Conservation (phyloP, 2,113 vertebrate genomes). For the Pedetes capensis region DNA sequence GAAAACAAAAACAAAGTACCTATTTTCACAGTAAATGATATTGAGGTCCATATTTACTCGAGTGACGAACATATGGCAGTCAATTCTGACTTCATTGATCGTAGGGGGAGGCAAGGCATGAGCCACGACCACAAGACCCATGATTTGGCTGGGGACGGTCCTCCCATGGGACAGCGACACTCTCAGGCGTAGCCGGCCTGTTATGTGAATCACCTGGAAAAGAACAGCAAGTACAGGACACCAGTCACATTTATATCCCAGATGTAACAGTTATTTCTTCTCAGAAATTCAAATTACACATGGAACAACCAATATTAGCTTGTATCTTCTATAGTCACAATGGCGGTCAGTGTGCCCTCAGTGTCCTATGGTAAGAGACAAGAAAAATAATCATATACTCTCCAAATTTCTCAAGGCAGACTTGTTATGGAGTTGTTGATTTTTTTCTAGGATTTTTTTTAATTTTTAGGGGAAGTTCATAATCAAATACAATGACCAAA, state of each 20-base stretch:
- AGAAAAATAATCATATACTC: constrained; percentile 57
- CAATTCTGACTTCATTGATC: constrained; percentile 99
- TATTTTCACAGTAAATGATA: constrained; percentile 99
- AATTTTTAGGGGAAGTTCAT: neutral
- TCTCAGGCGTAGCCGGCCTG: constrained; percentile 94
- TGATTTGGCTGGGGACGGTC: constrained; percentile 95
- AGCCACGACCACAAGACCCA: constrained; percentile 98
- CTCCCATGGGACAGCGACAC: constrained; percentile 94
- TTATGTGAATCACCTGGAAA: constrained; percentile 97
- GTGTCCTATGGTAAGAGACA: constrained; percentile 67
- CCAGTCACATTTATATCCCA: constrained; percentile 68
- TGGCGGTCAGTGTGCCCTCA: constrained; percentile 48
- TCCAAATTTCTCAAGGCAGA: constrained; percentile 56
- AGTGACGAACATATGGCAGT: constrained; percentile 99
- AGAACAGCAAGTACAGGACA: constrained; percentile 74
- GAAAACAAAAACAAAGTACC: constrained; percentile 85
- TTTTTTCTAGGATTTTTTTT: constrained; percentile 11
- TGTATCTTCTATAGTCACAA: neutral
- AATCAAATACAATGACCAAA: constrained; percentile 22
- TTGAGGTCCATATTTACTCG: constrained; percentile 99
- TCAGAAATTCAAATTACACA: constrained; percentile 43
- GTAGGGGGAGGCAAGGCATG: constrained; percentile 97
- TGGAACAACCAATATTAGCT: neutral
- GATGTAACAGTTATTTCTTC: constrained; percentile 57
- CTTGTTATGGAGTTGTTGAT: constrained; percentile 22